Base-by-base conservation (phyloP, 64 coral and sea anemone genomes). In the Porites lutea region DNA sequence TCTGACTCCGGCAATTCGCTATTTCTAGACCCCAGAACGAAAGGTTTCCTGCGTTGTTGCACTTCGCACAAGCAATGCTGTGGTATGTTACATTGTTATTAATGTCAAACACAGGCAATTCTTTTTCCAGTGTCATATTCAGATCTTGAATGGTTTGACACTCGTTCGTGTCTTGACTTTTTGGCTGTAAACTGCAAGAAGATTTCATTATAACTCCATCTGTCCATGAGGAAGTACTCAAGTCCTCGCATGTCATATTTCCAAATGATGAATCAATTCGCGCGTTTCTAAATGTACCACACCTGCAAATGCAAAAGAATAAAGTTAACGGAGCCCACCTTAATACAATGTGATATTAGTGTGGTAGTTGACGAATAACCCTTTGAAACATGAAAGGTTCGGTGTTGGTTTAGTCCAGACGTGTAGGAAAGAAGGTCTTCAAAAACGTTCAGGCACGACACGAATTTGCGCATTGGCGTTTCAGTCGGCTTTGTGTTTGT, bases 1-100 rank as follows among this genome's bases (percentile, higher is more conserved):
- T 6, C 15, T 4, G 7, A 8, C 14, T 6, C 15, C 11, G 7
- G 16, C 2, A 2, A 7, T 48, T 50, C 6, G 47, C 6, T 8
- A 76, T 76, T 2, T 76, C 9, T 2, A 76, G 73, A 18, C 73
- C 47, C 47, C 73, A 76, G 48, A 49, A 76, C 15, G 46, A 51
- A 13, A n/a, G 18, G 73, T 76, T 76, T n/a, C 7, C 16, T 76
- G 19, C 47, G 3, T 16, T 19, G 47, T 76, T 51, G 18, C 73
- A 76, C 19, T 48, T 76, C 13, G 73, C 73, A 76, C 73, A 76
- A 16, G 73, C 73, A 76, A 51, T 48, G 13, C 73, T 76, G n/a
- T 46, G 49, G 14, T 76, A 76, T 7, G 73, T 76, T 76, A 76
- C 4, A 76, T 76, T 76, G 1, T 47, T 45, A 4, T 16, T 75